Evolutionary conservation across 2,888 invertebrate species (phyloP), one percentile per base, ranked within the genome.

Genomic region (Ormyrus labotus): DNA sequence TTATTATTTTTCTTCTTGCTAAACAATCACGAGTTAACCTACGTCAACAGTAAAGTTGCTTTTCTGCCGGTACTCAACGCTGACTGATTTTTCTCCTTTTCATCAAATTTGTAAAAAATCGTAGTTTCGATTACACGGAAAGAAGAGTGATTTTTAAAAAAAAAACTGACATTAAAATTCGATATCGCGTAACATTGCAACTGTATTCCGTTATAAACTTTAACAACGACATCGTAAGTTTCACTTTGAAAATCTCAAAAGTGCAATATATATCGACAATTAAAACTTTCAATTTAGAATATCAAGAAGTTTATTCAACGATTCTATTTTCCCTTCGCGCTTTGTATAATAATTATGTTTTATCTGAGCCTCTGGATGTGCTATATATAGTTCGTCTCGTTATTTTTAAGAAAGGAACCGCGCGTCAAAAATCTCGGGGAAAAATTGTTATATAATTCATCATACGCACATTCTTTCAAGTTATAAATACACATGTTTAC

Each of bases 11-110:
- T 85, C 76, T 73, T 68, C 68, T 61, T 51, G 84, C 88, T 88
- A 88, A 87, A 88, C 86, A 86, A 86, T 86, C 86, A 87, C 86
- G 83, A 86, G 85, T 85, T 86, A 85, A 84, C 82, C 87, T 88
- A 88, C 75, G 78, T 83, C 82, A 84, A 86, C 84, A 78, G 79
- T 84, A 82, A 85, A 73, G 84, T 83, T 83, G 73, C 83, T 84
- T 84, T 84, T 81, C 57, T 79, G 19, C 19, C 19, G 19, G 19
- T 19, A 19, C 19, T 19, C 19, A 19, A 19, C 2, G 19, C 19
- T 19, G 19, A 19, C 19, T 19, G 74, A 45, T 76, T 80, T 70
- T 73, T 73, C 82, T 77, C 19, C 19, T 19, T 19, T 19, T 19
- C 19, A 79, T 19, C 19, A 79, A 78, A 76, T 68, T 65, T 70